A percentile compares a stretch with the other conserved stretches of the same genome.
phyloP scores from a whole-genome alignment of 1,140 invertebrate genomes.

The Colletes latitarsis region DNA sequence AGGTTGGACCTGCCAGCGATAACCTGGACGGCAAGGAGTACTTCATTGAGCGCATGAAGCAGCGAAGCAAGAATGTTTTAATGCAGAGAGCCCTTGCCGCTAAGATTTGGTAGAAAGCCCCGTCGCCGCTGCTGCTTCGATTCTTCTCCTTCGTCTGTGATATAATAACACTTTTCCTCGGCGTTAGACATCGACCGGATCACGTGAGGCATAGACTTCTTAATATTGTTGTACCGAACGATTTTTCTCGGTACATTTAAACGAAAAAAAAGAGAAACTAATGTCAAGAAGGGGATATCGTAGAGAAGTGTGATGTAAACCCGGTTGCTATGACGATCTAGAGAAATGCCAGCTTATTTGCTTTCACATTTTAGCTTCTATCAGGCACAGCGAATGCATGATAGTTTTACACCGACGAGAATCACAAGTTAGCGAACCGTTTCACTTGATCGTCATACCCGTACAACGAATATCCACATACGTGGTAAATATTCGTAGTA shows the following conservation, averaged over 20 bases:
- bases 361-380: background rate
- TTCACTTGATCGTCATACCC: constrained; percentile 22
- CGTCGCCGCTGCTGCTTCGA: constrained; percentile 45
- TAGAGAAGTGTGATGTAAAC: background rate
- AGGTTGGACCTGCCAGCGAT: constrained; percentile 60
- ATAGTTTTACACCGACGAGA: background rate
- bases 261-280: background rate
- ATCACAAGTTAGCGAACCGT: background rate
- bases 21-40: constrained; percentile 72
- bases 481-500: constrained; percentile 18
- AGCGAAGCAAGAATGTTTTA: constrained; percentile 76
- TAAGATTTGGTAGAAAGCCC: constrained; percentile 72
- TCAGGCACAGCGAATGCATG: background rate
- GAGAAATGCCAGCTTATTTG: constrained; percentile 12
- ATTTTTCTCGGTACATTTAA: constrained; percentile 13
- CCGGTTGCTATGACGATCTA: constrained; percentile 15
- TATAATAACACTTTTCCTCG: constrained; percentile 50
- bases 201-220: constrained; percentile 42
- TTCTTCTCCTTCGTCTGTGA: constrained; percentile 64
- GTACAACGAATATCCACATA: background rate
- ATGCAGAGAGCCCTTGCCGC: constrained; percentile 76
- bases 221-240: constrained; percentile 34
- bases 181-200: constrained; percentile 42
- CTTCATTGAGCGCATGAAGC: constrained; percentile 78
- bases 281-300: background rate